A percentile compares a stretch with the other conserved stretches of the same genome.
Conservation (phyloP, 1,140 invertebrate genomes). For the Antheraea mylitta region DNA sequence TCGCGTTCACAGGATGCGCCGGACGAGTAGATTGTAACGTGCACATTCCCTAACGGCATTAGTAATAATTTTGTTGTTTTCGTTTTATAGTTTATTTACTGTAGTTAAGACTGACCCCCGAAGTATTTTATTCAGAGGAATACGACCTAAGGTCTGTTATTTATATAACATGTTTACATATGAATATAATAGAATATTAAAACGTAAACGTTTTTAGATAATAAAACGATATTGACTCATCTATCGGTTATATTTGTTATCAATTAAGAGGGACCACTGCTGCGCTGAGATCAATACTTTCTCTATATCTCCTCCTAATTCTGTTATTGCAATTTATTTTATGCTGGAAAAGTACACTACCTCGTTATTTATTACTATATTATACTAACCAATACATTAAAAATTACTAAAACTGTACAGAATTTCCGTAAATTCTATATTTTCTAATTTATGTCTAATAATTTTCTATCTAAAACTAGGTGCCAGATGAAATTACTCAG, state of each 20-base stretch:
- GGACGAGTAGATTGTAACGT: conserved; percentile 57
- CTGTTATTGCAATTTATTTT: no score
- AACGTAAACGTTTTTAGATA: background rate
- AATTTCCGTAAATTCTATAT: no score
- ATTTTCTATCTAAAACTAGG: no score
- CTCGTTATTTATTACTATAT: no score
- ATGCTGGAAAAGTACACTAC: no score
- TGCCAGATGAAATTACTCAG: no score
- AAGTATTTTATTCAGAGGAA: conserved; percentile 55
- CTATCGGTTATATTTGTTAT: background rate
- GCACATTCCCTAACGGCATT: conserved; percentile 74
- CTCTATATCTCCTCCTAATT: background rate
- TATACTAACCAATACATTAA: no score
- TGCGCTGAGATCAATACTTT: background rate
- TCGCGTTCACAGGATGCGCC: background rate
- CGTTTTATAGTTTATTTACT: conserved; percentile 68
- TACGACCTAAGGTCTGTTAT: conserved; percentile 36
- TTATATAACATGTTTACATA: conserved; percentile 7
- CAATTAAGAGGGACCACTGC: background rate
- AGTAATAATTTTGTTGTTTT: conserved; percentile 70
- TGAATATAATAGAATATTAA: background rate
- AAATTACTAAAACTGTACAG: no score
- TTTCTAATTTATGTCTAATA: no score
- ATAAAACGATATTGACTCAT: conserved; percentile 14
- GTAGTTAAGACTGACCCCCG: conserved; percentile 72